These are phyloP conservation scores for Conger conger DNA, from an alignment of 2,113 vertebrate species.

Conservation along the genomic window DNA sequence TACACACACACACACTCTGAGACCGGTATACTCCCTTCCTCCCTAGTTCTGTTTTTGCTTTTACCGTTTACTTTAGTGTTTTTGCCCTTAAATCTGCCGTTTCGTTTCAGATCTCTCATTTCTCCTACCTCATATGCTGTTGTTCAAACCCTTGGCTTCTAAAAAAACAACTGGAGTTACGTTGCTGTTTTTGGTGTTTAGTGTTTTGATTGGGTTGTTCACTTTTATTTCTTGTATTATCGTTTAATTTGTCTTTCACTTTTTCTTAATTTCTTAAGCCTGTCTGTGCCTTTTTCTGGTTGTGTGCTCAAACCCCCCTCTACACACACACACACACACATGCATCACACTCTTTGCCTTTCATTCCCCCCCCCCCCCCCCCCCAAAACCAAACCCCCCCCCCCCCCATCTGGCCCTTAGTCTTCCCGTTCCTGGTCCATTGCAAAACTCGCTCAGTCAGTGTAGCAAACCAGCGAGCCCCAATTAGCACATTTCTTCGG, in stretches of 20 bases:
- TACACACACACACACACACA: too few species aligned
- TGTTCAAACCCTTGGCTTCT: neutral
- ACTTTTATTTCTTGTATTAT: slow-evolving; percentile 10
- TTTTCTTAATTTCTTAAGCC: neutral
- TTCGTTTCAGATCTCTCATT: neutral
- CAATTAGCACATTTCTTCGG: neutral
- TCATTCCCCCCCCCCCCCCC: too few species aligned
- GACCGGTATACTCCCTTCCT: neutral
- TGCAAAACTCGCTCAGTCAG: neutral
- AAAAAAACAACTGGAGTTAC: slow-evolving; percentile 14
- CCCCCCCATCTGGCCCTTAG: too few species aligned
- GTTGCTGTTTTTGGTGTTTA: slow-evolving; percentile 13
- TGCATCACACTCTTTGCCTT: too few species aligned
- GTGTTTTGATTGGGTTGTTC: neutral
- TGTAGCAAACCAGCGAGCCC: neutral
- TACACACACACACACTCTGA: neutral
- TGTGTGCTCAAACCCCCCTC: neutral
- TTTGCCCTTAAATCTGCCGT: neutral
- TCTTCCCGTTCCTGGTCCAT: neutral
- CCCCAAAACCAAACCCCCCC: neutral
- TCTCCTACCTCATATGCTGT: neutral
- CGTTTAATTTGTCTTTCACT: neutral
- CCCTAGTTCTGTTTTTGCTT: neutral
- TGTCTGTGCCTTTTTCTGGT: neutral
- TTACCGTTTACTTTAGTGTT: neutral